Evolutionary conservation across 2,113 vertebrate species (phyloP), one percentile per base, ranked within the genome.

Genomic region (Misgurnus mizolepis): DNA sequence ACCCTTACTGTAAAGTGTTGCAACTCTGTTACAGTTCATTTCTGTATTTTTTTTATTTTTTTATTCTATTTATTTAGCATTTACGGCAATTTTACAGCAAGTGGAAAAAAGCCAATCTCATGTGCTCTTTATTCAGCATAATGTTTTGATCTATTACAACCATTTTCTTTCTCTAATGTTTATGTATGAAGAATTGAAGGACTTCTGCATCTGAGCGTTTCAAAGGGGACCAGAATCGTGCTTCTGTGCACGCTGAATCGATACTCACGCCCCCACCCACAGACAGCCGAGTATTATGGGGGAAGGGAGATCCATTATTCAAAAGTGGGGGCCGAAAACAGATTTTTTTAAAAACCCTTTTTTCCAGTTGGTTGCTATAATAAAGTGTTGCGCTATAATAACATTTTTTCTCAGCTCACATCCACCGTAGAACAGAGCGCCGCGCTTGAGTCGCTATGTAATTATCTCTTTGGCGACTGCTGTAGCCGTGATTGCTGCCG

Each of bases 321-420:
- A 96, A 91, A 43, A 67, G 62, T 89, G 88, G 88, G 71, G 88
- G 85, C 87, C 89, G 87, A 94, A 95, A 95, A 92, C 92, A 92
- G 90, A 91, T 92, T 88, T 85, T 94, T 93, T 89, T 88, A 88
- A 22, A 74, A n/a, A 9, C 7, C 4, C 3, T 17, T 86, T 90
- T 93, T 95, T 95, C 92, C 93, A 95, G 94, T 95, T 95, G 95
- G 94, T 91, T 85, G 89, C 92, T 85, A 91, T 94, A 93, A 93
- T 95, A 94, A 93, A 90, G 91, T 94, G 93, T 93, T 94, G 90
- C 90, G 88, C 90, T 85, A 86, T 90, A 90, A 84, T 70, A 67
- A 68, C 17, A 22, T 62, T 62, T 56, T 62, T 27, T 17, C 58
- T 15, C 7, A 11, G 9, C 43, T 14, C 58, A 27, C 62, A 18